Evolutionary conservation across 2,113 vertebrate species (phyloP).

Genomic region (Salvelinus fontinalis): DNA sequence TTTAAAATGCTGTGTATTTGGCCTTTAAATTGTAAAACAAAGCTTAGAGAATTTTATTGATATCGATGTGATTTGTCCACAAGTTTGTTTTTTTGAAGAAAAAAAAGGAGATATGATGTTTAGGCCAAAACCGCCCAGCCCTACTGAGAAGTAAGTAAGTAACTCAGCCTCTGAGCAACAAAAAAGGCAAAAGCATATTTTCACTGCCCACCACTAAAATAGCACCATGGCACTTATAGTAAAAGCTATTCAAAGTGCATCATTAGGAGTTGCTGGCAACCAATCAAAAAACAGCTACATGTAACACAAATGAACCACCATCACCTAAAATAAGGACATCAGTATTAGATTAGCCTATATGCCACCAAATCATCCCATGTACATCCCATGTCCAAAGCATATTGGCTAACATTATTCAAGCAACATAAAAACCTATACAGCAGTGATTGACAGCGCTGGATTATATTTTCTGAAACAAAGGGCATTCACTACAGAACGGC

Average conservation of each 20-base stretch:
- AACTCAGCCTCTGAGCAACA: background rate
- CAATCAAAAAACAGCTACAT: background rate
- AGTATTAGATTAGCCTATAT: background rate
- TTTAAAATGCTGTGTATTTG: too few species aligned
- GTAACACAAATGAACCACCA: background rate
- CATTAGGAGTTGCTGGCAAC: background rate
- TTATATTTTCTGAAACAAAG: background rate
- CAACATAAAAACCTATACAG: background rate
- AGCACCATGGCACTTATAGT: background rate
- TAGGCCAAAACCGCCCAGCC: too few species aligned
- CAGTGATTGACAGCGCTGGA: background rate
- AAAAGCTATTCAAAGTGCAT: background rate
- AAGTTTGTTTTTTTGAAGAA: too few species aligned
- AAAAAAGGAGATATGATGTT: too few species aligned
- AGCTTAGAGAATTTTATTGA: too few species aligned
- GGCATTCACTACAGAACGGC: background rate
- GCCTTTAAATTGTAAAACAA: too few species aligned
- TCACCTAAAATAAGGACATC: background rate
- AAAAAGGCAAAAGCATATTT: background rate
- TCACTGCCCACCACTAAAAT: background rate
- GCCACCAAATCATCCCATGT: background rate
- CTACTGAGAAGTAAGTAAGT: background rate
- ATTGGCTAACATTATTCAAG: background rate
- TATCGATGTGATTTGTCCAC: too few species aligned
- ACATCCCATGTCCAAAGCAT: constrained; percentile 1